phyloP scores from a whole-genome alignment of 2,888 invertebrate genomes.

The Hermaeophaga mercurialis region DNA sequence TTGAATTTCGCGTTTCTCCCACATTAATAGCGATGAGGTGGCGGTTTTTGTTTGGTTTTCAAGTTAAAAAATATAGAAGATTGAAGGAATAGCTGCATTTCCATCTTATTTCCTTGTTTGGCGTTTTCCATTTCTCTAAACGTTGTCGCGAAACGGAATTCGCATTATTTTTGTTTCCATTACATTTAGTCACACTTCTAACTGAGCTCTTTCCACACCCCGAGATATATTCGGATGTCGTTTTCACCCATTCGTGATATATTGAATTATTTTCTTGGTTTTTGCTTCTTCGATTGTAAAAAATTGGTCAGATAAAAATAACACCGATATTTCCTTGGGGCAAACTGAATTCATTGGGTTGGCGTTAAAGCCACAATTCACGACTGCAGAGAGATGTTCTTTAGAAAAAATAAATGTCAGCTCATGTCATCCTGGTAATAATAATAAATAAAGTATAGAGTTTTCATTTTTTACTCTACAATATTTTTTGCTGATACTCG shows the following conservation, averaged over 20 bases:
- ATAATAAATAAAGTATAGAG: too few species aligned
- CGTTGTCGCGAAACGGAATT: conserved; percentile 11
- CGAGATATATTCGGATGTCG: conserved; percentile 8
- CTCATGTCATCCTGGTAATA: too few species aligned
- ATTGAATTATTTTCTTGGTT: conserved; percentile 18
- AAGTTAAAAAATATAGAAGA: conserved; percentile 7
- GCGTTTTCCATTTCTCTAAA: conserved; percentile 19
- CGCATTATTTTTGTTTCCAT: conserved; percentile 19
- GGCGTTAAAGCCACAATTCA: too few species aligned
- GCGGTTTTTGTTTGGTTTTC: too few species aligned
- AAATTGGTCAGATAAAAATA: conserved; percentile 7
- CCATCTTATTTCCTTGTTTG: conserved; percentile 15
- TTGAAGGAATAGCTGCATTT: conserved; percentile 15
- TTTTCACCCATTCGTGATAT: conserved; percentile 13
- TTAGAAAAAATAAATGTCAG: too few species aligned
- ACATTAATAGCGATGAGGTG: too few species aligned
- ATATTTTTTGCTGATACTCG: too few species aligned
- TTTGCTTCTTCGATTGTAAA: conserved; percentile 2
- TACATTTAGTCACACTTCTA: conserved; percentile 20
- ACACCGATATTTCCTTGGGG: background rate
- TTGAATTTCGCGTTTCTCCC: too few species aligned
- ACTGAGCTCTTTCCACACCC: background rate
- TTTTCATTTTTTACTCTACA: too few species aligned
- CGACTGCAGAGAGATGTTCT: too few species aligned
- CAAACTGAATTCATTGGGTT: too few species aligned